These are phyloP conservation scores for Plotosus lineatus DNA, from an alignment of 2,113 vertebrate species.

Conservation along the genomic window DNA sequence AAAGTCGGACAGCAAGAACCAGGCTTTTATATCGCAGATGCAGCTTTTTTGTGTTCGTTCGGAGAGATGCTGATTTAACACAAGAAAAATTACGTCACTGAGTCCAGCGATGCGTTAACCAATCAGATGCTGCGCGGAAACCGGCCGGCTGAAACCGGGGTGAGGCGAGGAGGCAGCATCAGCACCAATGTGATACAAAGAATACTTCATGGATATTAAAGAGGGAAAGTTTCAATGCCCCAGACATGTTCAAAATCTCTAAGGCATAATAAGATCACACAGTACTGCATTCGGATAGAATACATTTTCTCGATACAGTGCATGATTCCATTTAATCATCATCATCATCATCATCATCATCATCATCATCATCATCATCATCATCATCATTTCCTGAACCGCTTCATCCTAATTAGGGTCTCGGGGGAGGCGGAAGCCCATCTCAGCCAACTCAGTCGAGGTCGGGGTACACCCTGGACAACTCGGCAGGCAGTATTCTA, in stretches of 20 bases:
- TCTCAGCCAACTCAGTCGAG: too few species aligned
- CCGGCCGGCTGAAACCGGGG: neutral
- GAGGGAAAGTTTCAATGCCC: neutral
- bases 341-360: too few species aligned
- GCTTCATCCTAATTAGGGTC: too few species aligned
- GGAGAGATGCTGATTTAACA: constrained; percentile 51
- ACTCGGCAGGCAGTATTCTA: too few species aligned
- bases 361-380: too few species aligned
- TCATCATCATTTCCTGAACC: too few species aligned
- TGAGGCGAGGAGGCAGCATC: constrained; percentile 31
- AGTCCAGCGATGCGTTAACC: constrained; percentile 25
- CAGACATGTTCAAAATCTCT: neutral
- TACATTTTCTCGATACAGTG: neutral
- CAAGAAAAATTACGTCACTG: constrained; percentile 46
- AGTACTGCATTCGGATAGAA: neutral
- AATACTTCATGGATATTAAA: neutral
- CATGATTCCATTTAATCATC: neutral
- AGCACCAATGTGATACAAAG: constrained; percentile 27
- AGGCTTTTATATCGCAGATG: constrained; percentile 50
- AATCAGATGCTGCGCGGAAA: constrained; percentile 45
- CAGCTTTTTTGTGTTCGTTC: constrained; percentile 24
- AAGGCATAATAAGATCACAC: neutral
- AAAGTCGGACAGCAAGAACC: constrained; percentile 26
- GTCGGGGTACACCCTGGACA: too few species aligned
- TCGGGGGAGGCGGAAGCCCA: too few species aligned